Evolutionary conservation across 2,888 invertebrate genomes (phyloP).

Genomic region (Listrodromus nycthemerus): DNA sequence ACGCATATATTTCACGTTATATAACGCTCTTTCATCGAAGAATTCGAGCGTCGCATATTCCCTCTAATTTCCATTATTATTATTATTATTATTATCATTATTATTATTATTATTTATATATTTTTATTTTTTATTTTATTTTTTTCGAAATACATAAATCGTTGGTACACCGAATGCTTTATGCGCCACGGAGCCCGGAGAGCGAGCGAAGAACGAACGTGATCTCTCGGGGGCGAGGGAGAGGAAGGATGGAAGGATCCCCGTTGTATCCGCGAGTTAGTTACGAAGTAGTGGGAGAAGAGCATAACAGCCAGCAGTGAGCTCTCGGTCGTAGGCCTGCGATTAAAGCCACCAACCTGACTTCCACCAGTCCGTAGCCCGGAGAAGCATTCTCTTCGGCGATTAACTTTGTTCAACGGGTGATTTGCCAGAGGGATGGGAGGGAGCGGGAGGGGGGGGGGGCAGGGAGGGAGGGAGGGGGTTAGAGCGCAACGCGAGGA

Average conservation of each 20-base stretch:
- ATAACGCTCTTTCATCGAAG: slow-evolving; percentile 72
- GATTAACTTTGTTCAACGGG: slow-evolving; percentile 47
- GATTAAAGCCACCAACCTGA: slow-evolving; percentile 70
- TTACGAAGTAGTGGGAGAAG: slow-evolving; percentile 62
- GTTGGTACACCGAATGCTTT: slow-evolving; percentile 2
- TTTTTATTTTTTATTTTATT: neutral
- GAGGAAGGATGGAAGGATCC: slow-evolving; percentile 44
- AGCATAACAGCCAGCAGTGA: slow-evolving; percentile 51
- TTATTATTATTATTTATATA: too few relatives aligned
- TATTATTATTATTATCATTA: too few relatives aligned
- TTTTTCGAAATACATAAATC: neutral
- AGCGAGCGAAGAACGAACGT: slow-evolving; percentile 24
- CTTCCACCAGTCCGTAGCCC: slow-evolving; percentile 39
- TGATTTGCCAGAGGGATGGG: slow-evolving; percentile 19
- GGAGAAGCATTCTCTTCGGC: slow-evolving; percentile 37
- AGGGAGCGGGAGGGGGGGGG: neutral
- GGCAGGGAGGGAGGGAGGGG: neutral
- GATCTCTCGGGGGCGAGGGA: slow-evolving; percentile 9
- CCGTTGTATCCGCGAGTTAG: slow-evolving; percentile 53
- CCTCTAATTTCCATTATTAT: neutral
- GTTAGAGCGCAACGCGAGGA: slow-evolving; percentile 34
- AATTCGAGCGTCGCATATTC: slow-evolving; percentile 23
- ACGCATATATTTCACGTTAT: slow-evolving; percentile 77
- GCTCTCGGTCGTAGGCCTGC: slow-evolving; percentile 71
- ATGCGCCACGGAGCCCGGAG: slow-evolving; percentile 3